Conservation (phyloP, 2,113 vertebrate species). For the Sylvia atricapilla region DNA sequence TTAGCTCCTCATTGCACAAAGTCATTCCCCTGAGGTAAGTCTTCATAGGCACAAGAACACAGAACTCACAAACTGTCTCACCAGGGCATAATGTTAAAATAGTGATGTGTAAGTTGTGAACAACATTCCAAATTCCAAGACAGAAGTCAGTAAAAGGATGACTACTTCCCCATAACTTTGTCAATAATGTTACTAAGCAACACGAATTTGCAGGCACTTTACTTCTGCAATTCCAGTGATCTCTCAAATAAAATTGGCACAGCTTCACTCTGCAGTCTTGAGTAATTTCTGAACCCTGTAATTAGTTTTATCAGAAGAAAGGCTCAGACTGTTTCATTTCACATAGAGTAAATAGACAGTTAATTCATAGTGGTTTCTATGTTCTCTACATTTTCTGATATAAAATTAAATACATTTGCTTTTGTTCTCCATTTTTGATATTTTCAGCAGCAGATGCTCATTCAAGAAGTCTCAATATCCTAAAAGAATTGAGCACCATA, state of each 20-base stretch:
- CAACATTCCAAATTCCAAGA: not conserved
- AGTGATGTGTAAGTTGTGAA: not conserved
- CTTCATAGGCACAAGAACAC: not conserved
- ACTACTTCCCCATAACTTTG: not conserved
- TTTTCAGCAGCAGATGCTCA: not conserved
- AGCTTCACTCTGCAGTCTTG: not conserved
- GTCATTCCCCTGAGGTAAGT: not conserved
- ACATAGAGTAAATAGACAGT: not conserved
- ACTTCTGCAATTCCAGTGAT: not conserved
- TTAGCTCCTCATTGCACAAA: not conserved
- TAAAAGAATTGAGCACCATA: not conserved
- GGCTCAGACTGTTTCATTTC: not conserved
- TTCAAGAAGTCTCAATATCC: not conserved
- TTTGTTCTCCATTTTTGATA: not conserved
- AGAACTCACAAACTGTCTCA: not conserved
- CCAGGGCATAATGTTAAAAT: not conserved
- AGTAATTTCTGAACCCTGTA: conserved; percentile 23
- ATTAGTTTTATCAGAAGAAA: conserved; percentile 16
- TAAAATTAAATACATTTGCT: not conserved
- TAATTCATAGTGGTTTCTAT: not conserved
- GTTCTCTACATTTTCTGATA: not conserved
- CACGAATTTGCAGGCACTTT: not conserved
- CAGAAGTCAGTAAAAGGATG: not conserved
- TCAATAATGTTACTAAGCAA: conserved; percentile 5
- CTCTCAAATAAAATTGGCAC: not conserved